Evolutionary conservation across 2,113 vertebrate species (phyloP).

Genomic region (Nothobranchius furzeri): DNA sequence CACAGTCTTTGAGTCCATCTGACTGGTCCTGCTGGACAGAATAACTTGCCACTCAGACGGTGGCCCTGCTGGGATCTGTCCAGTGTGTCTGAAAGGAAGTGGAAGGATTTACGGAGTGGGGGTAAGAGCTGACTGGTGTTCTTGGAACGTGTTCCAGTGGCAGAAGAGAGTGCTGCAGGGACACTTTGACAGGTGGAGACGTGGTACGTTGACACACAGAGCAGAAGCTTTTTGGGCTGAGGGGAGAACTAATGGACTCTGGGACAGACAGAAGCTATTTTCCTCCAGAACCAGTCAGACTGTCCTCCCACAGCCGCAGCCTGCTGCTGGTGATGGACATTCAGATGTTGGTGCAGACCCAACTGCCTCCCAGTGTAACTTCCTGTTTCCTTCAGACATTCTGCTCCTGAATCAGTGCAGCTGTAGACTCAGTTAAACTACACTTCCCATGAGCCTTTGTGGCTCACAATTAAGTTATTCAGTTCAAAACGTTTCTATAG

Average conservation of each 20-base stretch:
- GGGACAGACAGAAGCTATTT: conserved; percentile 4
- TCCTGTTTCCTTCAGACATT: not conserved
- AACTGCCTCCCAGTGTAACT: not conserved
- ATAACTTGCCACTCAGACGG: not conserved
- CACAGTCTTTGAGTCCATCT: too few relatives aligned
- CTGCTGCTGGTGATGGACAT: not conserved
- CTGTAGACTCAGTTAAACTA: not conserved
- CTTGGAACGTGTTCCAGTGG: conserved; percentile 6
- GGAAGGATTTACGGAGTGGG: not conserved
- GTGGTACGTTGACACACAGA: not conserved
- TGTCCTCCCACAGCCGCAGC: conserved; percentile 9
- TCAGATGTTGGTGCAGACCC: not conserved
- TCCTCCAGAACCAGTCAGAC: not conserved
- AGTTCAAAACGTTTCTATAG: too few relatives aligned
- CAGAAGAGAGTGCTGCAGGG: not conserved
- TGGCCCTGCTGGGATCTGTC: not conserved
- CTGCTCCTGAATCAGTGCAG: not conserved
- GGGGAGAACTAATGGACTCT: conserved; percentile 6
- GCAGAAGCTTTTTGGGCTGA: not conserved
- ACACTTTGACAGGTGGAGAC: not conserved
- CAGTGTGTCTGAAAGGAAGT: not conserved
- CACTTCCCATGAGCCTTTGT: not conserved
- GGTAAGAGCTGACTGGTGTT: not conserved
- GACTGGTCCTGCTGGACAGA: not conserved
- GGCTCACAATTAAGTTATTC: not conserved